Evolutionary conservation across 1,140 invertebrate species (phyloP).

Genomic region (Drosophila nannoptera): DNA sequence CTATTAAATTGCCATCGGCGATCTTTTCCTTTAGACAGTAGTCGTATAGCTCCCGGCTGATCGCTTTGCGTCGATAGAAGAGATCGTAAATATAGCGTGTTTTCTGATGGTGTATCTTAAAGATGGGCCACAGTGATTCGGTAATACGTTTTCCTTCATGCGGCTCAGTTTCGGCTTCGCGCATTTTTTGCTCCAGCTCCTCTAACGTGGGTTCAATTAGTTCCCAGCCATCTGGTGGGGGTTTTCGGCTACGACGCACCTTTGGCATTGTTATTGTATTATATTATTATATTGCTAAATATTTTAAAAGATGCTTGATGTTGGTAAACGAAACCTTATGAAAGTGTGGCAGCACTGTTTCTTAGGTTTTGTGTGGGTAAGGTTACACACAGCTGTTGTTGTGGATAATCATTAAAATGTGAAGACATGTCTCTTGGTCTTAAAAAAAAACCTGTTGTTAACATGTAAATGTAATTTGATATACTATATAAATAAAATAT

Average conservation of each 20-base stretch:
- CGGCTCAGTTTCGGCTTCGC: slow-evolving; percentile 98
- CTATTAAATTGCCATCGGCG: slow-evolving; percentile 97
- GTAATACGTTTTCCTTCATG: slow-evolving; percentile 99
- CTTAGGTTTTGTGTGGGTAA: neutral
- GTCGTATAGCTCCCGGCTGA: slow-evolving; percentile 97
- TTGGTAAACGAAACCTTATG: neutral
- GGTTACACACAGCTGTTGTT: neutral
- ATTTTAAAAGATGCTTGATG: neutral
- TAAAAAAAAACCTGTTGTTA: no score
- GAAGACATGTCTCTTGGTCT: neutral
- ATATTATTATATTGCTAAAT: no score
- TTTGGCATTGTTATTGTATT: slow-evolving; percentile 88
- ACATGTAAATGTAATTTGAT: no score
- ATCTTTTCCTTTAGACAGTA: slow-evolving; percentile 98
- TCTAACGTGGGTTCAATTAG: slow-evolving; percentile 98
- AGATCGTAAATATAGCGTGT: slow-evolving; percentile 98
- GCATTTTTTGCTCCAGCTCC: slow-evolving; percentile 99
- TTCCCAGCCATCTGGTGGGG: slow-evolving; percentile 99
- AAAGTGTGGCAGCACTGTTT: neutral
- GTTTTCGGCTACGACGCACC: slow-evolving; percentile 93
- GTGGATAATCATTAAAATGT: neutral
- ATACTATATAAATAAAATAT: no score
- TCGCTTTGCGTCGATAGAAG: slow-evolving; percentile 97
- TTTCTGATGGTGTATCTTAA: slow-evolving; percentile 99
- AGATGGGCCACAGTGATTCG: slow-evolving; percentile 99